Conservation (phyloP, 2,113 vertebrate genomes). For the Apteryx mantelli region DNA sequence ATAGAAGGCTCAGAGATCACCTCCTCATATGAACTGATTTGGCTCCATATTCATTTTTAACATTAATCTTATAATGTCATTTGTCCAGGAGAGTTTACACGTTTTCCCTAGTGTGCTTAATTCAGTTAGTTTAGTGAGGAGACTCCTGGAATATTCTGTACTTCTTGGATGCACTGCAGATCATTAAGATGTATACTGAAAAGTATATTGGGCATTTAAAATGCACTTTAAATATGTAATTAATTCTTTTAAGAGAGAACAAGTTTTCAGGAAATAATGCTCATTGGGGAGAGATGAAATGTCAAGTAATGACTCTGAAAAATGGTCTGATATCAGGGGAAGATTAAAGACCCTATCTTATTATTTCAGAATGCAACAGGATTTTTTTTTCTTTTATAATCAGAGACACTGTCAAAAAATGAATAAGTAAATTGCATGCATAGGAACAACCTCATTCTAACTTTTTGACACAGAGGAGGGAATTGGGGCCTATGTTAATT, state of each 20-base stretch:
- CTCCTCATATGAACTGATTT: neutral
- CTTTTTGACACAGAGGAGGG: neutral
- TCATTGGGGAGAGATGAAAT: conserved; percentile 14
- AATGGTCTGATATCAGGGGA: neutral
- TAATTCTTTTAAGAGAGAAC: neutral
- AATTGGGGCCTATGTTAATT: neutral
- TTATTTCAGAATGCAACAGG: neutral
- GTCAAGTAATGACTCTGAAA: conserved; percentile 2
- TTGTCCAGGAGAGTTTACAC: neutral
- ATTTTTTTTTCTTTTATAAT: neutral
- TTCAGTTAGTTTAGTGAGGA: neutral
- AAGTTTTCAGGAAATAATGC: conserved; percentile 25
- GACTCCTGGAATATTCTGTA: neutral
- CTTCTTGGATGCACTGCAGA: neutral
- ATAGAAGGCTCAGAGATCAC: neutral
- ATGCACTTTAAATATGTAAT: neutral
- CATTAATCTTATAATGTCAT: neutral
- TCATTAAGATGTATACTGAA: neutral
- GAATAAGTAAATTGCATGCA: neutral
- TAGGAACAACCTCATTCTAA: neutral
- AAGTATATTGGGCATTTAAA: conserved; percentile 21
- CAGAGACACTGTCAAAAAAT: neutral
- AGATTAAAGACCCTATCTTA: neutral
- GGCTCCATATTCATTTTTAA: neutral
- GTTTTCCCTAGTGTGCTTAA: conserved; percentile 1